Evolutionary conservation across 2,888 invertebrate genomes (phyloP).

Genomic region (Gnatocerus cornutus): DNA sequence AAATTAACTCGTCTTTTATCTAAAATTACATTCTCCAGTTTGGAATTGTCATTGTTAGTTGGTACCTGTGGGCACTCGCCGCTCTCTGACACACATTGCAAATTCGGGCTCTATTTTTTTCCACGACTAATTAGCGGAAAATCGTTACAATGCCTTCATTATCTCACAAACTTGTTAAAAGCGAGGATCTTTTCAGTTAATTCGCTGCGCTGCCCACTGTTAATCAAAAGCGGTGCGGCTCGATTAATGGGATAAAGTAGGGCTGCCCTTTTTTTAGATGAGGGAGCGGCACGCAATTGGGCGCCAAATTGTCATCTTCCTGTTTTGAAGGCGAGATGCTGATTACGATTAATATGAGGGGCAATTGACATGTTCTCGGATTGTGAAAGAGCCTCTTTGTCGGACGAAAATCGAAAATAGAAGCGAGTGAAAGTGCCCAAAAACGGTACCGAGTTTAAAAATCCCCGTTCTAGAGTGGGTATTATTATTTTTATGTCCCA

Average conservation of each 20-base stretch:
- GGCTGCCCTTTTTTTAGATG: constrained; percentile 14
- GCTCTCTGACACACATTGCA: constrained; percentile 4
- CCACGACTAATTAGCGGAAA: neutral
- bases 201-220: constrained; percentile 23
- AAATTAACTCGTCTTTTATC: constrained; percentile 20
- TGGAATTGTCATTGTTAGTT: constrained; percentile 14
- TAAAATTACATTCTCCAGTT: constrained; percentile 10
- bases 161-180: neutral
- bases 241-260: constrained; percentile 20
- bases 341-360: constrained; percentile 12
- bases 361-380: constrained; percentile 3
- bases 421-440: no score
- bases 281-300: constrained; percentile 45
- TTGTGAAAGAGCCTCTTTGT: no score
- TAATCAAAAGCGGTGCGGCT: constrained; percentile 19
- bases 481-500: no score
- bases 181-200: neutral
- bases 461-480: no score
- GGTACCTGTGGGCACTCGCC: constrained; percentile 5
- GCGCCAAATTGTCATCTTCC: constrained; percentile 47
- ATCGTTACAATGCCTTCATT: constrained; percentile 16
- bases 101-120: constrained; percentile 3
- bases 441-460: no score
- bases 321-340: constrained; percentile 33
- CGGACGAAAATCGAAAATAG: no score